Evolutionary conservation across 1,140 invertebrate species (phyloP), one percentile per base, ranked within the genome.

Genomic region (Drosophila kurseongensis): DNA sequence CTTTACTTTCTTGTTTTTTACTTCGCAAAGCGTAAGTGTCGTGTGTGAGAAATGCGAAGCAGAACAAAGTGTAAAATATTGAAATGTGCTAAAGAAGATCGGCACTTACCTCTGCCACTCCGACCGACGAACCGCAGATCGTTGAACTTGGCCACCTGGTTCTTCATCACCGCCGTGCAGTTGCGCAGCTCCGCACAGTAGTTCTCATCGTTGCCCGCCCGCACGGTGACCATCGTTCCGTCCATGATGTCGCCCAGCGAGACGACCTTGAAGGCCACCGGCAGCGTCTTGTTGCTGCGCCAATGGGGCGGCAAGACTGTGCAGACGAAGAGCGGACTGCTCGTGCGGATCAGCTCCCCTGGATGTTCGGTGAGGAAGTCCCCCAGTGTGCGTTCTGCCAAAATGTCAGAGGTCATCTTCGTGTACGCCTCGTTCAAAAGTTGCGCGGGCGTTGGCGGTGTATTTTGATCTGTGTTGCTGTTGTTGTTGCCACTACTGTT

Each of bases 161-260:
- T 98, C 93, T 99, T 99, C 97, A 99, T 98, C 73, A 98, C 95
- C 7, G 98, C 97, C 27, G 97, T 97, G 71, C 95, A 96, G 93
- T 99, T 99, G 80, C 98, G 94, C 69, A 99, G 93, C 93, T 99
- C 98, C 5, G 97, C 98, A 92, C 97, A 98, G 91, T 96, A 98
- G 93, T 99, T 99, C 92, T 99, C 98, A 91, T 99, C 98, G 92
- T 99, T 99, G 14, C 98, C 98, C 4, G 98, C 98, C n/a, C 91
- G 93, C 9, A 99, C 96, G 1, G 97, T 98, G 51, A 99, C 98
- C 90, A 98, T 94, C 13, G 98, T 99, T 2, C 98, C 98, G 92
- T 99, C 98, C 72, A 96, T 96, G 5, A 99, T 96, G 75, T 98
- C 97, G 8, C 97, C 97, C 16, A 99, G 93, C 2, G 97, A 96